Percentiles rank a stretch among this genome's conserved stretches.
Conservation (phyloP, 2,113 vertebrate genomes). For the Ciconia maguari region DNA sequence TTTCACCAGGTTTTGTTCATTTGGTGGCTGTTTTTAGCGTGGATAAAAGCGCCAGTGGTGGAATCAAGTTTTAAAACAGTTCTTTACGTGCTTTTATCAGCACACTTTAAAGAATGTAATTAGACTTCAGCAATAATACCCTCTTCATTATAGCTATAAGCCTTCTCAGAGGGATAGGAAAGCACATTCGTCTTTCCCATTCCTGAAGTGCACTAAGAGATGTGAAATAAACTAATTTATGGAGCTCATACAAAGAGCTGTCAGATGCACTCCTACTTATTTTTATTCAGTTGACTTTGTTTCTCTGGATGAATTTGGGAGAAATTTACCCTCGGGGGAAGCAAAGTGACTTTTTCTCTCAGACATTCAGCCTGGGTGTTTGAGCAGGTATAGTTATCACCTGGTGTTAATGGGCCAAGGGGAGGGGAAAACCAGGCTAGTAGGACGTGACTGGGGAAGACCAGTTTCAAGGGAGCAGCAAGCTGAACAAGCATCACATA, state of each 20-base stretch:
- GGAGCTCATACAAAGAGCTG: not conserved
- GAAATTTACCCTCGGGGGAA: not conserved
- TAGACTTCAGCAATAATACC: not conserved
- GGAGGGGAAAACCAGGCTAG: not conserved
- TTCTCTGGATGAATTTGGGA: not conserved
- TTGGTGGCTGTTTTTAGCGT: not conserved
- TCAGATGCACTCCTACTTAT: not conserved
- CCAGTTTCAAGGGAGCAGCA: not conserved
- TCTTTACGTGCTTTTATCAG: not conserved
- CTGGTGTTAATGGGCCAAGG: not conserved
- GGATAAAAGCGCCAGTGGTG: not conserved
- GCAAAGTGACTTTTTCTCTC: not conserved
- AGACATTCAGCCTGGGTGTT: not conserved
- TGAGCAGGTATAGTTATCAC: not conserved
- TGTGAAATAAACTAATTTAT: not conserved
- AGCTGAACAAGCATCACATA: not conserved
- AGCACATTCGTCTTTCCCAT: not conserved
- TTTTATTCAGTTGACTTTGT: not conserved
- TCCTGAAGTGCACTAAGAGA: not conserved
- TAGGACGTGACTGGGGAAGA: not conserved
- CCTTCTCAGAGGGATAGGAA: not conserved
- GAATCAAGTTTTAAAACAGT: not conserved
- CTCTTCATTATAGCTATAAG: not conserved
- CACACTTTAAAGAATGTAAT: not conserved
- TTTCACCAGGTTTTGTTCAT: not conserved